Conservation (phyloP, 2,113 vertebrate species). For the Limanda limanda region DNA sequence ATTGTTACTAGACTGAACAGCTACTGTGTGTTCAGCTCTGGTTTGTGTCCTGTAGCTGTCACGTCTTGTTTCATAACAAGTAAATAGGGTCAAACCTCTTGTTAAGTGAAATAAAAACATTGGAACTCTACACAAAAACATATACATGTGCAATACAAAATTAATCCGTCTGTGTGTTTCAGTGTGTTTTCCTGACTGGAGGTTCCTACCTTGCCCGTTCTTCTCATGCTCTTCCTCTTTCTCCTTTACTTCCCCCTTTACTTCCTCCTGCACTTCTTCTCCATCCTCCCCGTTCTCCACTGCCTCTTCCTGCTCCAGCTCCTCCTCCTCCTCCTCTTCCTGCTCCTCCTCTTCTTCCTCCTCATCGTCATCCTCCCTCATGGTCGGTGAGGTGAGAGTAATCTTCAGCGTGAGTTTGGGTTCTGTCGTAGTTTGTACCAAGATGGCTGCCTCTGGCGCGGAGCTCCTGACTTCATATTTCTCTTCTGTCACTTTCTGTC, state of each 20-base stretch:
- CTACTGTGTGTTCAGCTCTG: background rate
- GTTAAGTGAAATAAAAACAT: slow-evolving; percentile 20
- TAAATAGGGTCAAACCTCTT: slow-evolving; percentile 38
- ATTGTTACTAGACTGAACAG: slow-evolving; percentile 23
- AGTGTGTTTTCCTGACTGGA: background rate
- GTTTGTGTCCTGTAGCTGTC: slow-evolving; percentile 26
- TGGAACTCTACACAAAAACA: background rate
- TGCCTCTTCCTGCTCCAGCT: background rate
- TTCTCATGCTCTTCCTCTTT: slow-evolving; percentile 30
- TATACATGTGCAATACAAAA: background rate
- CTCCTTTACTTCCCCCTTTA: slow-evolving; percentile 3
- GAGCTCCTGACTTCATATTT: slow-evolving; percentile 92
- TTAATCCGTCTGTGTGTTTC: background rate
- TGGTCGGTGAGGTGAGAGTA: slow-evolving; percentile 93
- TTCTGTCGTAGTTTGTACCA: slow-evolving; percentile 90
- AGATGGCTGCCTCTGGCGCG: slow-evolving; percentile 91
- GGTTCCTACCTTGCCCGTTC: slow-evolving; percentile 70
- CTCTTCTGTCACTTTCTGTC: slow-evolving; percentile 97
- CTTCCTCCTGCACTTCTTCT: slow-evolving; percentile 11
- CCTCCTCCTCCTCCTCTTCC: slow-evolving; percentile 16
- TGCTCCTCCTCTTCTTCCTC: slow-evolving; percentile 66
- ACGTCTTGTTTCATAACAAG: slow-evolving; percentile 32
- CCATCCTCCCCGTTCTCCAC: slow-evolving; percentile 58
- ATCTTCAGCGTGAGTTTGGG: slow-evolving; percentile 95
- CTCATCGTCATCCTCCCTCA: slow-evolving; percentile 81